Conservation (phyloP, 2,888 invertebrate species). For the Pyrrhosoma nymphula region DNA sequence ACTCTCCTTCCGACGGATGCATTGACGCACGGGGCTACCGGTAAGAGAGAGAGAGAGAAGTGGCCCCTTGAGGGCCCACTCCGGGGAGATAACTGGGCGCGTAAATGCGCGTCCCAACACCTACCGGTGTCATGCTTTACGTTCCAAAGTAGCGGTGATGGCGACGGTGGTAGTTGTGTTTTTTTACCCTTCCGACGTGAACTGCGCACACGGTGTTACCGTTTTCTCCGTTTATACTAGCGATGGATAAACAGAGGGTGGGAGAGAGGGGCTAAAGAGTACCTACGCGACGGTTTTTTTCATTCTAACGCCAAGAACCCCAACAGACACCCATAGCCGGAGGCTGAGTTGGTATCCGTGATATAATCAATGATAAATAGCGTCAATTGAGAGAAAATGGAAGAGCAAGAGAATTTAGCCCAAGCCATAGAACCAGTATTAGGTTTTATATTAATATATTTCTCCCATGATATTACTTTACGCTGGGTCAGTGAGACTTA, state of each 20-base stretch:
- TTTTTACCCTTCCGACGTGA: not conserved
- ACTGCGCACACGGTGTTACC: not conserved
- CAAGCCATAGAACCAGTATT: too few species aligned
- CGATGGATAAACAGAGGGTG: not conserved
- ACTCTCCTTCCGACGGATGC: constrained; percentile 65
- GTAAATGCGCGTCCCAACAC: constrained; percentile 31
- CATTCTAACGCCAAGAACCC: too few species aligned
- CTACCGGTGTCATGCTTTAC: not conserved
- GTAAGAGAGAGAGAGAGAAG: not conserved
- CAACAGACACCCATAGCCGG: too few species aligned
- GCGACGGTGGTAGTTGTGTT: not conserved
- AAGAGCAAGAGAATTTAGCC: too few species aligned
- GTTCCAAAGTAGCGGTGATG: not conserved
- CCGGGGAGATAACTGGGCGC: not conserved
- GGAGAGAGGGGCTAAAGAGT: not conserved
- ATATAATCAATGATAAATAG: too few species aligned
- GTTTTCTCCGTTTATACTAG: not conserved
- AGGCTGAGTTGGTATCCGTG: too few species aligned
- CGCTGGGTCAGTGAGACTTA: too few species aligned
- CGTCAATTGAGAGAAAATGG: too few species aligned
- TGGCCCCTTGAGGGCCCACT: constrained; percentile 29
- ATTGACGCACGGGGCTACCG: constrained; percentile 55
- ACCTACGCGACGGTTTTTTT: too few species aligned
- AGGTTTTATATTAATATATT: too few species aligned
- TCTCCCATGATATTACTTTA: too few species aligned